phyloP scores from a whole-genome alignment of 2,797 vertebrate genomes.

The Mallotus villosus region DNA sequence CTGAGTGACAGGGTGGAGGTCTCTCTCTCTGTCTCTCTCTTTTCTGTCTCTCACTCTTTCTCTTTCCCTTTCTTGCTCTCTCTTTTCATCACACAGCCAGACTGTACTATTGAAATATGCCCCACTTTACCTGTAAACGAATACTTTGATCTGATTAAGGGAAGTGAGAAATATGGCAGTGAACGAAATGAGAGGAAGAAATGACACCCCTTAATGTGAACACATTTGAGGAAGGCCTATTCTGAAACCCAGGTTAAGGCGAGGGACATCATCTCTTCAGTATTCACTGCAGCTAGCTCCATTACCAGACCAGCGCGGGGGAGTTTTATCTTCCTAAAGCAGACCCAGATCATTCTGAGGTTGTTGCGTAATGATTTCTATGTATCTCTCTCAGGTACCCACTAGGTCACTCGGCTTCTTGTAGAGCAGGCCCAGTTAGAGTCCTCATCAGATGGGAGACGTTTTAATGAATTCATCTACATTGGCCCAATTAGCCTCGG shows the following conservation, averaged over 20 bases:
- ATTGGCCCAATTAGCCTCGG: constrained; percentile 78
- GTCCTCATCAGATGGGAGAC: constrained; percentile 70
- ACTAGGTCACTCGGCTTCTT: constrained; percentile 51
- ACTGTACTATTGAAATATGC: too few species aligned
- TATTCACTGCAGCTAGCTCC: too few species aligned
- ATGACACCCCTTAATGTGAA: too few species aligned
- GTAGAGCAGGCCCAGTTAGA: constrained; percentile 68
- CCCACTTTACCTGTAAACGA: too few species aligned
- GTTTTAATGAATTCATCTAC: constrained; percentile 79
- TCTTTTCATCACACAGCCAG: not conserved
- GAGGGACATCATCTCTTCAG: too few species aligned
- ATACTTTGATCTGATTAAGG: too few species aligned
- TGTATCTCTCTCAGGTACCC: constrained; percentile 57
- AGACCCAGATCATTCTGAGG: not conserved
- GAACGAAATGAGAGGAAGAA: too few species aligned
- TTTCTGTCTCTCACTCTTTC: not conserved
- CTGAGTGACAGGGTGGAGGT: too few species aligned
- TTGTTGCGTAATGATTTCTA: constrained; percentile 32
- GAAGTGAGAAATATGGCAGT: too few species aligned
- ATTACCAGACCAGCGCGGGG: too few species aligned
- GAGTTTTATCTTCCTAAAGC: not conserved
- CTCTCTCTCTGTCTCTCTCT: not conserved
- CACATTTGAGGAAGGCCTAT: too few species aligned
- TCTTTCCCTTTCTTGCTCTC: constrained; percentile 1
- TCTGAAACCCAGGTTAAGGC: too few species aligned